Evolutionary conservation across 1,140 invertebrate species (phyloP), one percentile per base, ranked within the genome.

Genomic region (Meloidogyne exigua): DNA sequence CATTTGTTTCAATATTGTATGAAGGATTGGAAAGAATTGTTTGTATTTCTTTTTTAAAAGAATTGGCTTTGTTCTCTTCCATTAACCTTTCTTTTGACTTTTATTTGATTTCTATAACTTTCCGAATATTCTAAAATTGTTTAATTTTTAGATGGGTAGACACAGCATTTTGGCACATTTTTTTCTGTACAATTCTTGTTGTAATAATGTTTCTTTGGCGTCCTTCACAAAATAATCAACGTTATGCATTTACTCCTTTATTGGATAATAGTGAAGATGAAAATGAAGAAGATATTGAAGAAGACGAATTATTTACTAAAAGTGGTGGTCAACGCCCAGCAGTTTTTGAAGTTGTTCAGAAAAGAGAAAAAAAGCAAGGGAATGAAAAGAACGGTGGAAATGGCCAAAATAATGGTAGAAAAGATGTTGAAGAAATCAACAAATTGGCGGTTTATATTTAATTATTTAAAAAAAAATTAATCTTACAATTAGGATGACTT

Each of bases 161-260:
- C 88, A 93, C 94, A 77, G 94, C 93, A 3, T 96, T 93, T 88
- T 96, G 95, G 95, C 94, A 95, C 88, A 90, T 96, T 25, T 89
- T 95, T 23, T 96, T 96, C 88, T 94, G 92, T 23, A 90, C 92
- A 65, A 91, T 96, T 74, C 89, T 96, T 25, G 88, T 94, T 49
- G 93, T 94, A 15, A 96, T 96, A 78, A 96, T 96, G 93, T 91
- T 96, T 77, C 90, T 96, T 42, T 96, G 94, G 94, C 89, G 94
- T 79, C 95, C 95, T 5, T 94, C 93, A 3, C 93, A 93, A 85
- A 96, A 96, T 87, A 96, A 96, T 89, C 94, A 96, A 89, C 91
- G 91, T 79, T 96, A 95, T 89, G 94, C 94, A 3, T 96, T 96
- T 89, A 94, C 93, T 11, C 93, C 94, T 63, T 89, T 96, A 25